phyloP scores from a whole-genome alignment of 1,140 invertebrate species.

The Drosophila athabasca region DNA sequence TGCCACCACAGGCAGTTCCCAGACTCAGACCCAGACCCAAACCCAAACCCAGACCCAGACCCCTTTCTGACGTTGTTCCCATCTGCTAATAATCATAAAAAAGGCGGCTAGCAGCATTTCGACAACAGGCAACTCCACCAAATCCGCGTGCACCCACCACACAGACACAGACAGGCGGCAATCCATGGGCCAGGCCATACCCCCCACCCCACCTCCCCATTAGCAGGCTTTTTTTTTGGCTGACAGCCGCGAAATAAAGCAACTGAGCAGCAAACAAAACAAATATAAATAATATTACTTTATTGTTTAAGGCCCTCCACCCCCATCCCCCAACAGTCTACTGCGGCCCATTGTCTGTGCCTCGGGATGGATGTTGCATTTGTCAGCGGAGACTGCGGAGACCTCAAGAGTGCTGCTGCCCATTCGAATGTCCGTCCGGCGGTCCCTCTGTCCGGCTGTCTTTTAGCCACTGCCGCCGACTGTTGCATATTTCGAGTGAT shows the following conservation, averaged over 20 bases:
- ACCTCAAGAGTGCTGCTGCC: slow-evolving; percentile 17
- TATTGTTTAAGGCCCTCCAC: slow-evolving; percentile 61
- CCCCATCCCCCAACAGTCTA: slow-evolving; percentile 8
- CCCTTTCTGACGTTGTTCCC: slow-evolving; percentile 18
- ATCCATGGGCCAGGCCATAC: no score
- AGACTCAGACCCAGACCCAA: neutral
- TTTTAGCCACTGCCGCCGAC: slow-evolving; percentile 4
- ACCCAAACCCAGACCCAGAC: neutral
- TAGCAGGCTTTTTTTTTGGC: slow-evolving; percentile 47
- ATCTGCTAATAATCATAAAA: slow-evolving; percentile 78
- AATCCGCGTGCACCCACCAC: slow-evolving; percentile 14
- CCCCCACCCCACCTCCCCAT: slow-evolving; percentile 22
- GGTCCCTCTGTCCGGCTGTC: neutral
- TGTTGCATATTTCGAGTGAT: slow-evolving; percentile 46
- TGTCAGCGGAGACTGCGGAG: slow-evolving; percentile 36
- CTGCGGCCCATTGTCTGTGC: slow-evolving; percentile 10
- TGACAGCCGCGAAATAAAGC: slow-evolving; percentile 62
- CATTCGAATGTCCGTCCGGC: neutral
- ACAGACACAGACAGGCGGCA: slow-evolving; percentile 12
- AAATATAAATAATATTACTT: slow-evolving; percentile 79
- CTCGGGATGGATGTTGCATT: slow-evolving; percentile 48
- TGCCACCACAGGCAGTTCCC: slow-evolving; percentile 29
- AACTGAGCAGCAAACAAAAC: slow-evolving; percentile 22
- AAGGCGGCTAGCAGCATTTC: slow-evolving; percentile 63
- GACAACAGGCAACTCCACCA: slow-evolving; percentile 44